Evolutionary conservation across 2,888 invertebrate species (phyloP).

Genomic region (Melinaea marsaeus): DNA sequence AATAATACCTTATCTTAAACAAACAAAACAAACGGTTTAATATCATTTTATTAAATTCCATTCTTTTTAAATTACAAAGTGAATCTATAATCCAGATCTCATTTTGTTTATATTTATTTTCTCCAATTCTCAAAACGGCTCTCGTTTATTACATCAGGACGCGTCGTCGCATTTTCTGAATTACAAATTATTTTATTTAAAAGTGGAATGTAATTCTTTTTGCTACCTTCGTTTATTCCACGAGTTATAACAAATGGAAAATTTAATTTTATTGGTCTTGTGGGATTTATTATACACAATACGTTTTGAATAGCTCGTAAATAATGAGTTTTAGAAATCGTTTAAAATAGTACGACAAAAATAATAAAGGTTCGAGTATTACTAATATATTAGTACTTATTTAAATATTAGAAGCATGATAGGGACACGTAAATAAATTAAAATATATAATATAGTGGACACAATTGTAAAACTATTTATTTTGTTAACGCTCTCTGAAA

Average conservation of each 20-base stretch:
- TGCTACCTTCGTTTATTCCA: not conserved
- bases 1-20: not conserved
- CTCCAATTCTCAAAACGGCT: slow-evolving; percentile 14
- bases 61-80: not conserved
- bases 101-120: slow-evolving; percentile 17
- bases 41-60: not conserved
- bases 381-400: no score
- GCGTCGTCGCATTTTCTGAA: slow-evolving; percentile 17
- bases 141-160: slow-evolving; percentile 26
- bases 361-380: no score
- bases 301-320: no score
- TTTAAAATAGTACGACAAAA: no score
- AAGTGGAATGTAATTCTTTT: not conserved
- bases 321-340: no score
- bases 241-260: not conserved
- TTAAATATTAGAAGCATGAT: no score
- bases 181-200: slow-evolving; percentile 5
- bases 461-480: no score
- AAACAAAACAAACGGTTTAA: not conserved
- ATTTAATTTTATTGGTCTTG: not conserved
- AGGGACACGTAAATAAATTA: no score
- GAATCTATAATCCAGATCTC: slow-evolving; percentile 1
- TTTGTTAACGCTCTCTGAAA: no score
- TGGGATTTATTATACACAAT: no score
- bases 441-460: no score